These are phyloP conservation scores for Blera fallax DNA, from an alignment of 2,888 invertebrate species.

Conservation along the genomic window DNA sequence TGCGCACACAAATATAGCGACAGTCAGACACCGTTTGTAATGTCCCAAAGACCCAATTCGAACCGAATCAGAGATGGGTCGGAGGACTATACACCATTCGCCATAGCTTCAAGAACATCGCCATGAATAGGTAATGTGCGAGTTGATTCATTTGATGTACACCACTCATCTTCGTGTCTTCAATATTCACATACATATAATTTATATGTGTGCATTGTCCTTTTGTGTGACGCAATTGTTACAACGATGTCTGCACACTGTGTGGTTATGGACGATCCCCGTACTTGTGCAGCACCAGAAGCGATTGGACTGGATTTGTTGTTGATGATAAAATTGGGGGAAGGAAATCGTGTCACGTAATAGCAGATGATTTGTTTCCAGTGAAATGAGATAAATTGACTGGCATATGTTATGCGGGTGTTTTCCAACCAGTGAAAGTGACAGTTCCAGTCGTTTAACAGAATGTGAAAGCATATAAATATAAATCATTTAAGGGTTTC, in stretches of 20 bases:
- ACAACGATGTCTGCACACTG: conserved; percentile 49
- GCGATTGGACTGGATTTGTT: conserved; percentile 52
- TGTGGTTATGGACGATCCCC: background rate
- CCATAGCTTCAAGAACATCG: conserved; percentile 26
- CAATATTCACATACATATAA: conserved; percentile 48
- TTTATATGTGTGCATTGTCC: conserved; percentile 51
- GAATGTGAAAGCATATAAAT: conserved; percentile 5
- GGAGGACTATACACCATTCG: background rate
- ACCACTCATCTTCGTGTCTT: conserved; percentile 62
- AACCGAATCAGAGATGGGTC: conserved; percentile 1
- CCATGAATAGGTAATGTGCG: conserved; percentile 65
- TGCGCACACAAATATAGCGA: background rate
- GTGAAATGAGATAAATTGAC: conserved; percentile 63
- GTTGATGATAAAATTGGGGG: conserved; percentile 62
- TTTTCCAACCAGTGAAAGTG: conserved; percentile 56
- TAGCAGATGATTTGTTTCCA: conserved; percentile 68
- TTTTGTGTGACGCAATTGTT: conserved; percentile 62
- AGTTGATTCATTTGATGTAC: conserved; percentile 66
- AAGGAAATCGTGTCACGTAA: conserved; percentile 66
- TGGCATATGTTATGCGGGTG: conserved; percentile 56
- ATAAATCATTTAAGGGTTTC: conserved; percentile 12
- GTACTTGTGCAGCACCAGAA: conserved; percentile 33
- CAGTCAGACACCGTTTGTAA: conserved; percentile 57
- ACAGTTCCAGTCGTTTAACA: conserved; percentile 50
- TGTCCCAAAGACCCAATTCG: conserved; percentile 61